phyloP scores from a whole-genome alignment of 2,113 vertebrate genomes.

The Raphicerus campestris region DNA sequence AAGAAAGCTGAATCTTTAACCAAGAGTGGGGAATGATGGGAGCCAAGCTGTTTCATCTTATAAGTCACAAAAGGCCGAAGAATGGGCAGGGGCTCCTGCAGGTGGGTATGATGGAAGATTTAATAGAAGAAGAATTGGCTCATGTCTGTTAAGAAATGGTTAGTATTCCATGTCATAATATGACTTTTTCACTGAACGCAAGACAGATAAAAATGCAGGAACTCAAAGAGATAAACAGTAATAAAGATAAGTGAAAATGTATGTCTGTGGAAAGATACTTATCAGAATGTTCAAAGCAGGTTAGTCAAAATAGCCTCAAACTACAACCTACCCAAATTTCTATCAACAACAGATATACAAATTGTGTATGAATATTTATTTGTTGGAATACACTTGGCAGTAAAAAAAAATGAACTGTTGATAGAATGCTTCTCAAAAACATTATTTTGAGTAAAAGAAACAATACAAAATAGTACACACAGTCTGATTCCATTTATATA shows the following conservation, averaged over 20 bases:
- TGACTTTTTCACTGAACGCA: background rate
- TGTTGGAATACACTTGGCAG: background rate
- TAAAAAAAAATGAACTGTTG: background rate
- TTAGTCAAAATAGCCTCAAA: background rate
- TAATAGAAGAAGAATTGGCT: background rate
- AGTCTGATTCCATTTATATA: background rate
- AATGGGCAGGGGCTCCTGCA: background rate
- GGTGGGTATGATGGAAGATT: background rate
- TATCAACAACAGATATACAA: background rate
- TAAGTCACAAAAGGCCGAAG: slow-evolving; percentile 1
- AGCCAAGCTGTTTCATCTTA: background rate
- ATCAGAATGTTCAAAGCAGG: background rate
- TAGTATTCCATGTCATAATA: background rate
- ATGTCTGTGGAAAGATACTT: background rate
- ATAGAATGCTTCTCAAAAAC: background rate
- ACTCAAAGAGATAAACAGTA: background rate
- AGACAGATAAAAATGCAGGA: slow-evolving; percentile 7
- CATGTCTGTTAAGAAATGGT: background rate
- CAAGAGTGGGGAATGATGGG: background rate
- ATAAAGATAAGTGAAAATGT: slow-evolving; percentile 14
- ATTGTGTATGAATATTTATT: background rate
- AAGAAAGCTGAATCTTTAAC: background rate
- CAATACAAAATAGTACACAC: background rate
- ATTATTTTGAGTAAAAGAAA: slow-evolving; percentile 10
- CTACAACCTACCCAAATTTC: background rate